These are phyloP conservation scores for Gulo gulo DNA, from an alignment of 2,113 vertebrate genomes.

Conservation along the genomic window DNA sequence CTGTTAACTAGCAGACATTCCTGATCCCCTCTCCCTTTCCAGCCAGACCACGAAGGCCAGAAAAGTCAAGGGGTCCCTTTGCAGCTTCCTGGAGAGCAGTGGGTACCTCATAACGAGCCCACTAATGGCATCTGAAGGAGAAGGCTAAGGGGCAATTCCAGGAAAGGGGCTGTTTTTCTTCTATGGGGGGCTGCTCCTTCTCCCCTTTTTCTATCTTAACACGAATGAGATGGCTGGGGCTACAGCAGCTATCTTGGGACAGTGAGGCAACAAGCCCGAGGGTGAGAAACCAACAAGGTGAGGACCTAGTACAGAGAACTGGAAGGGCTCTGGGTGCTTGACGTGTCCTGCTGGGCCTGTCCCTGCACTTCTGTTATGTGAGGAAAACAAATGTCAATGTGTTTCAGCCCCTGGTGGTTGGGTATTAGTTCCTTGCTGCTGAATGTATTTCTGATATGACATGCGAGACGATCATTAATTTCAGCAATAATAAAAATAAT, in stretches of 20 bases:
- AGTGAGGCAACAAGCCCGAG: neutral
- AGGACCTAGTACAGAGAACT: neutral
- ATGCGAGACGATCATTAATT: neutral
- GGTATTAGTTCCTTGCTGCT: neutral
- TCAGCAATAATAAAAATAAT: neutral
- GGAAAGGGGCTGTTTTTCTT: neutral
- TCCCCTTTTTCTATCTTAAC: neutral
- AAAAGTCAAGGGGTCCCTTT: neutral
- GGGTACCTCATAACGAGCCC: no score
- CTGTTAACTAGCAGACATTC: neutral
- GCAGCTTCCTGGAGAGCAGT: neutral
- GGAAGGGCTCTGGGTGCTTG: neutral
- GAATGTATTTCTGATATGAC: neutral
- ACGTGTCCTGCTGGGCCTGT: neutral
- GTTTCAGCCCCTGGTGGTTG: neutral
- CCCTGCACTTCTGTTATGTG: neutral
- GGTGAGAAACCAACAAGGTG: neutral
- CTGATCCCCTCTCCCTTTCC: neutral
- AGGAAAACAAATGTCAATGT: neutral
- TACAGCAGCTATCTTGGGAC: neutral
- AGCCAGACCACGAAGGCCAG: neutral
- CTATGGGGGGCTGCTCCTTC: neutral
- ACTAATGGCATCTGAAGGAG: neutral
- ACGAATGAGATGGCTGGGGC: neutral
- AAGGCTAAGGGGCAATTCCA: neutral